A percentile compares a stretch with the other conserved stretches of the same genome.
phyloP scores from a whole-genome alignment of 1,140 invertebrate genomes.

The Temnothorax curvispinosus region DNA sequence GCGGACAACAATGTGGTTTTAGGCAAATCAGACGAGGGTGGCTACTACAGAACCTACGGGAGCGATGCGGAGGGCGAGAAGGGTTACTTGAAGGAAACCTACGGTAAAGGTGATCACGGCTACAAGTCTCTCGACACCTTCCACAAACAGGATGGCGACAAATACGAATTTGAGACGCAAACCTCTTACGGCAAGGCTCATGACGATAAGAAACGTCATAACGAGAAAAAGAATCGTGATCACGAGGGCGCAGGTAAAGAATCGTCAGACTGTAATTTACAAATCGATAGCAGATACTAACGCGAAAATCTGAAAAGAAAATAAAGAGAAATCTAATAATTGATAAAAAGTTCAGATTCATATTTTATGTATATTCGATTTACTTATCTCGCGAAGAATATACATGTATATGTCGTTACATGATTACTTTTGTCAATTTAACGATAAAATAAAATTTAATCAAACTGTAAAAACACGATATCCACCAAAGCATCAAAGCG shows the following conservation, averaged over 20 bases:
- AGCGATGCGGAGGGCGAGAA: constrained; percentile 88
- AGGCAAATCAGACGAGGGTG: constrained; percentile 83
- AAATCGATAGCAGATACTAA: background rate
- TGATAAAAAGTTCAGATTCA: background rate
- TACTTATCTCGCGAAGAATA: background rate
- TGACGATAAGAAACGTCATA: constrained; percentile 79
- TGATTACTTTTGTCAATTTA: background rate
- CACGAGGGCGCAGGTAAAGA: constrained; percentile 82
- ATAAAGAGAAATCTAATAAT: background rate
- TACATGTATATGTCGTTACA: background rate
- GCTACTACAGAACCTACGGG: constrained; percentile 82
- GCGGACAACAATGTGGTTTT: constrained; percentile 74
- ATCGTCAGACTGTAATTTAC: background rate
- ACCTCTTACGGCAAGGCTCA: constrained; percentile 86
- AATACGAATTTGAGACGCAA: constrained; percentile 89
- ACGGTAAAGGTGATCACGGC: constrained; percentile 89
- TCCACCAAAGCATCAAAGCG: background rate
- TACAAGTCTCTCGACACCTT: constrained; percentile 90
- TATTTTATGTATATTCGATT: background rate
- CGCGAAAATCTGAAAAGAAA: background rate
- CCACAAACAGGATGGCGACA: constrained; percentile 90
- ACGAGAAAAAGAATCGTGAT: constrained; percentile 75
- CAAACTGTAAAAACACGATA: background rate
- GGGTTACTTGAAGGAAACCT: constrained; percentile 88
- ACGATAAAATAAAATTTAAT: background rate